These are phyloP conservation scores for Drosophila eohydei DNA, from an alignment of 2,888 invertebrate species.

Conservation along the genomic window DNA sequence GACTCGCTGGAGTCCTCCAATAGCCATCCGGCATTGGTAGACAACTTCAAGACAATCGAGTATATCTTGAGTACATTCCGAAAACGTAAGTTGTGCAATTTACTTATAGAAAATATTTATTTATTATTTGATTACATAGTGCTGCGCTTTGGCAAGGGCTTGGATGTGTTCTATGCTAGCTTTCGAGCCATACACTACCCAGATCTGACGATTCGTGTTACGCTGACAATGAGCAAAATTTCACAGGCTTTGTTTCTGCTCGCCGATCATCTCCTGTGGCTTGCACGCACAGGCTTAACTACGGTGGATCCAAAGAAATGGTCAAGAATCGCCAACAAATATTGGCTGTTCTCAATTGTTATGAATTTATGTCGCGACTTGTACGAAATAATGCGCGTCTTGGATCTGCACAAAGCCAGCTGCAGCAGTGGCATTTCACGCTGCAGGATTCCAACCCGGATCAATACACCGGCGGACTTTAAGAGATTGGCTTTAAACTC, in stretches of 20 bases:
- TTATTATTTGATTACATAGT: constrained; percentile 86
- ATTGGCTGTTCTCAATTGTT: constrained; percentile 93
- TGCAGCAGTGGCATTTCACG: constrained; percentile 82
- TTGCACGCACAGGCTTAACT: constrained; percentile 89
- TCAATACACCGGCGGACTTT: constrained; percentile 72
- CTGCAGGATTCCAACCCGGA: constrained; percentile 64
- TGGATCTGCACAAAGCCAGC: constrained; percentile 86
- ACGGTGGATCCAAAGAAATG: constrained; percentile 91
- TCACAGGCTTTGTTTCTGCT: constrained; percentile 92
- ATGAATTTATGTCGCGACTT: constrained; percentile 92
- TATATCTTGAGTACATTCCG: constrained; percentile 93
- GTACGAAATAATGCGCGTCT: constrained; percentile 91
- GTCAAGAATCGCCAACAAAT: constrained; percentile 90
- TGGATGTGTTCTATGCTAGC: constrained; percentile 92
- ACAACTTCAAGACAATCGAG: constrained; percentile 92
- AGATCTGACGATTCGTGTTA: constrained; percentile 89
- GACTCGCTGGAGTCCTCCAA: constrained; percentile 88
- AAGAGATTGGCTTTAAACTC: constrained; percentile 74
- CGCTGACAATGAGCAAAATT: constrained; percentile 91
- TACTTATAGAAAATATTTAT: background rate
- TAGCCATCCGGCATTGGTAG: constrained; percentile 88
- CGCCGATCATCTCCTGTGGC: constrained; percentile 95
- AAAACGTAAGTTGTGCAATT: constrained; percentile 88
- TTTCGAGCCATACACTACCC: constrained; percentile 90
- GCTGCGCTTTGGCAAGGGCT: constrained; percentile 92